These are phyloP conservation scores for Scaptodrosophila latifasciaeformis DNA, from an alignment of 2,888 invertebrate species.

Conservation along the genomic window DNA sequence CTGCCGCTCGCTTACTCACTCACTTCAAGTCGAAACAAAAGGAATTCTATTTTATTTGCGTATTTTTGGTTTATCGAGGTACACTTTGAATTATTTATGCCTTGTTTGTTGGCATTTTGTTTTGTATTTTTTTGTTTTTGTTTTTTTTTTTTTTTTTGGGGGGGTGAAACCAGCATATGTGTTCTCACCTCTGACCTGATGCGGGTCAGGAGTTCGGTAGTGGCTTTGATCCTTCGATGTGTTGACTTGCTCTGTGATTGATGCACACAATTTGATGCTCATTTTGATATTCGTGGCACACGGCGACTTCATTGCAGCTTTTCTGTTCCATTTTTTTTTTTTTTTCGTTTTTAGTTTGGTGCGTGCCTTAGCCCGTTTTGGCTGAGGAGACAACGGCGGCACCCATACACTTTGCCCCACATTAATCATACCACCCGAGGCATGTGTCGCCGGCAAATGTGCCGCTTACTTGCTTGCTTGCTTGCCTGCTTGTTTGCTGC, in stretches of 20 bases:
- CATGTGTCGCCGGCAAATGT: constrained; percentile 35
- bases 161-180: too few species aligned
- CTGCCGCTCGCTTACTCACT: too few species aligned
- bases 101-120: constrained; percentile 42
- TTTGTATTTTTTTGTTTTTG: too few species aligned
- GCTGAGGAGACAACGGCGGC: constrained; percentile 15
- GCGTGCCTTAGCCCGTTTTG: background rate
- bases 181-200: constrained; percentile 44
- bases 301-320: constrained; percentile 1
- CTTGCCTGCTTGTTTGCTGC: too few species aligned
- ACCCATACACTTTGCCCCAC: constrained; percentile 13
- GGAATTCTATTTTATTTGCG: too few species aligned
- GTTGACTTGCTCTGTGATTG: background rate
- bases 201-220: background rate
- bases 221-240: background rate
- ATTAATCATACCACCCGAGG: constrained; percentile 56
- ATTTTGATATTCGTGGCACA: background rate
- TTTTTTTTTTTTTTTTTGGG: too few species aligned
- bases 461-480: too few species aligned
- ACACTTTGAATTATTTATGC: constrained; percentile 41
- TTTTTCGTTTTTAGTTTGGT: background rate
- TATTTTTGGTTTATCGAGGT: background rate
- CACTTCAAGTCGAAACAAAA: too few species aligned
- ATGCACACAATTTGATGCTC: constrained; percentile 1
- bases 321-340: too few species aligned